Evolutionary conservation across 2,888 invertebrate genomes (phyloP).

Genomic region (Tetranychus piercei): DNA sequence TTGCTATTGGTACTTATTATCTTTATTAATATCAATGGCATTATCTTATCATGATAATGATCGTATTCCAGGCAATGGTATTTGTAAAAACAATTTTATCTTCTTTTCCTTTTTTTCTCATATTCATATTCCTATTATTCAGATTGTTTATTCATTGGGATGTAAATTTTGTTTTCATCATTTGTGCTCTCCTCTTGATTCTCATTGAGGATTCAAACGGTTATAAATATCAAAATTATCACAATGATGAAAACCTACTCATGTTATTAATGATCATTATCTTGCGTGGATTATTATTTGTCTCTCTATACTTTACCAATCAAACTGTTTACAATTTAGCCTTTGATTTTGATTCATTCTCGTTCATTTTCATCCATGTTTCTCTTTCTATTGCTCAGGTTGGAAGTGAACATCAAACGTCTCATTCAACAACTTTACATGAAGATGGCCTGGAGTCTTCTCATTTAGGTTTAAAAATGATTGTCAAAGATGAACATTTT

Average conservation of each 20-base stretch:
- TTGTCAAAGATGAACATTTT: constrained; percentile 24
- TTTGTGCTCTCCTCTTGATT: background rate
- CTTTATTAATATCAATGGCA: background rate
- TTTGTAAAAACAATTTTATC: background rate
- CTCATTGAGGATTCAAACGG: too few species aligned
- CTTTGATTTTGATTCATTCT: background rate
- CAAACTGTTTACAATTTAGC: background rate
- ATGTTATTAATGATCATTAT: background rate
- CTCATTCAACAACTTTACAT: constrained; percentile 25
- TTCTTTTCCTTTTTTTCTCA: background rate
- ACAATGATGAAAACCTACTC: background rate
- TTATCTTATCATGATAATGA: background rate
- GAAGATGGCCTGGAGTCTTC: constrained; percentile 26
- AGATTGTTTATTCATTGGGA: background rate
- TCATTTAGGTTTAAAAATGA: constrained; percentile 23
- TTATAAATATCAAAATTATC: background rate
- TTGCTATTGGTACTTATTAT: background rate
- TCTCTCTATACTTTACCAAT: too few species aligned
- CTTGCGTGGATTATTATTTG: background rate
- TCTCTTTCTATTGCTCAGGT: background rate
- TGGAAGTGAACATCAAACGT: constrained; percentile 18
- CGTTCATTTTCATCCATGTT: background rate
- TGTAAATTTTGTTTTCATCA: background rate
- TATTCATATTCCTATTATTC: constrained; percentile 1
- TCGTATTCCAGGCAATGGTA: background rate